Conservation (phyloP, 2,797 vertebrate genomes). For the Mormyrops attenuatus region DNA sequence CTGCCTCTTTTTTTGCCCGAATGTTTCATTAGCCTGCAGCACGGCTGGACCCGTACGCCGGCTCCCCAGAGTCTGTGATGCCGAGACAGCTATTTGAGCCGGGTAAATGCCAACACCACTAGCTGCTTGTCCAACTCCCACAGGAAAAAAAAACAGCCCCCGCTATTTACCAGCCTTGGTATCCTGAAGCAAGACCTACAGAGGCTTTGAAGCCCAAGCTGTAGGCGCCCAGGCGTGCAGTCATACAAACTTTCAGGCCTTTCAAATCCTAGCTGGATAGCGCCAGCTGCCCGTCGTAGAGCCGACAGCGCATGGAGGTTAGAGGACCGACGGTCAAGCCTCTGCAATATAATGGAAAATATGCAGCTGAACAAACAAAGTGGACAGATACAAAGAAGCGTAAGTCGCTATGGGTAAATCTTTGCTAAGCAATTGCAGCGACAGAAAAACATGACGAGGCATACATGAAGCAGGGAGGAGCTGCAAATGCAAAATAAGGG, state of each 20-base stretch:
- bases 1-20: neutral
- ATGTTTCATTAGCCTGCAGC: constrained; percentile 4
- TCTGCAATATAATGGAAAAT: neutral
- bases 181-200: neutral
- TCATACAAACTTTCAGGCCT: neutral
- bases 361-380: neutral
- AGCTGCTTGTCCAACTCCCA: neutral
- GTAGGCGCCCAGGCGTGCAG: neutral
- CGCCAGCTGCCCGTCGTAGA: neutral
- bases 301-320: neutral
- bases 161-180: neutral
- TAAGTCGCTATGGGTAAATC: neutral
- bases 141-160: neutral
- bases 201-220: neutral
- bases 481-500: neutral
- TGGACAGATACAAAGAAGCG: neutral
- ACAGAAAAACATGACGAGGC: neutral
- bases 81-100: neutral
- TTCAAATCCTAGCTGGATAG: neutral
- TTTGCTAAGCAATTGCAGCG: neutral
- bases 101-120: neutral
- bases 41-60: neutral
- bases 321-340: neutral
- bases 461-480: neutral
- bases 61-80: neutral